Evolutionary conservation across 53 echinoderm and acorn worm genomes (phyloP), one percentile per base, ranked within the genome.

Genomic region (Actinopyga echinites): DNA sequence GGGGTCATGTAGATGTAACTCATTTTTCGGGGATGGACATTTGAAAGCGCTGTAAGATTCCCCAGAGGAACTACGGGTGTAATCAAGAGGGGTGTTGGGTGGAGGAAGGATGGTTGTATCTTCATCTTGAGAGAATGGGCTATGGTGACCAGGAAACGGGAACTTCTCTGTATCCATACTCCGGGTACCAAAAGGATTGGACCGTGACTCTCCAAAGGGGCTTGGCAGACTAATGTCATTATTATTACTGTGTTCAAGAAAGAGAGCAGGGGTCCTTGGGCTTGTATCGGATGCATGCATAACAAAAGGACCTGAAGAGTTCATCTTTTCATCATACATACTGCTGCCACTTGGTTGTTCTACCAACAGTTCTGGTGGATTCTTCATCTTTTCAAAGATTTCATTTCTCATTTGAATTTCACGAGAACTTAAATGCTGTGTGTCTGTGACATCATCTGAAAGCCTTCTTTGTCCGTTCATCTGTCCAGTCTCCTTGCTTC

Each of bases 231-330:
- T 84, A 30, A 85, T 67, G 30, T 75, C 78, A 21, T 80, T 85
- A 42, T 63, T 79, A 11, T 79, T 79, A 45, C 81, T 89, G 36
- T 44, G 42, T 30, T 89, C 89, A 21, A 80, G 19, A 73, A 89
- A 89, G 59, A 67, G 62, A 29, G 89, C 80, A 23, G 89, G 89
- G 36, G 89, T 89, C 19, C 89, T 66, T 23, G 89, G 89, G 30
- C 89, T 89, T 33, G 84, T 45, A 38, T 89, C 89, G 60, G 84
- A 84, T 23, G 80, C 85, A 49, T 89, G 89, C 69, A 85, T 30
- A 20, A 85, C 83, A 53, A 85, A 85, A 12, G 69, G 67, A 10
- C 73, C 63, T 10, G 29, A 22, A 28, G 26, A 28, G 37, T 31
- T 33, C 33, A 69, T 22, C 38, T 15, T 22, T 33, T 15, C 34